Conservation (phyloP, 2,113 vertebrate species). For the Alligator sinensis region DNA sequence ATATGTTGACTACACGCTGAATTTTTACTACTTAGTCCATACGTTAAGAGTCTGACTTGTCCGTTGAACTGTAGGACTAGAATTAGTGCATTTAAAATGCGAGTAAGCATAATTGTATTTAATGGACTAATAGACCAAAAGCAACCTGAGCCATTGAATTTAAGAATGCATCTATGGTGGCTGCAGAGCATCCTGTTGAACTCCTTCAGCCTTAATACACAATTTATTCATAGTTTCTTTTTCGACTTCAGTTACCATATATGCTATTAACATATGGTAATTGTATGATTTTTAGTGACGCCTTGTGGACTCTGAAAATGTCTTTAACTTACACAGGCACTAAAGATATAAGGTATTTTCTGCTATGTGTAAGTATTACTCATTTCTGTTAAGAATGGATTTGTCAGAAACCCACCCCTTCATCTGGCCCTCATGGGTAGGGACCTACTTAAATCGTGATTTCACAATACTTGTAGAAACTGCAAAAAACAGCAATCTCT, state of each 20-base stretch:
- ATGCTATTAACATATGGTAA: background rate
- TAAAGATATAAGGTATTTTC: background rate
- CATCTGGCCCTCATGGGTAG: background rate
- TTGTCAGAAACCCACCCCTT: background rate
- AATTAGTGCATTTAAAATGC: background rate
- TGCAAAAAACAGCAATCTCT: too few species aligned
- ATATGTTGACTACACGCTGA: conserved; percentile 54
- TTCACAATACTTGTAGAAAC: too few species aligned
- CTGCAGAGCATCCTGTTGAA: background rate
- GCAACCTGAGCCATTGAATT: conserved; percentile 11
- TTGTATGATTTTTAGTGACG: background rate
- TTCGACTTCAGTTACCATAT: background rate
- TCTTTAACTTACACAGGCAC: background rate
- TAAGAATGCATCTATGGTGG: background rate
- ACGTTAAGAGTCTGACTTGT: conserved; percentile 60
- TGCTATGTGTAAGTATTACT: background rate
- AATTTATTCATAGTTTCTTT: background rate
- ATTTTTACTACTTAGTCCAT: background rate
- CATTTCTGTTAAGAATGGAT: background rate
- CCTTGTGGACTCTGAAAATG: background rate
- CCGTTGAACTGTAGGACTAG: conserved; percentile 56
- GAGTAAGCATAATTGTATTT: background rate
- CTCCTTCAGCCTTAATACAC: background rate
- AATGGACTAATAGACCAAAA: background rate
- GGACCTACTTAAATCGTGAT: too few species aligned